Conservation (phyloP, 1,140 invertebrate genomes). For the Plectrocnemia conspersa region DNA sequence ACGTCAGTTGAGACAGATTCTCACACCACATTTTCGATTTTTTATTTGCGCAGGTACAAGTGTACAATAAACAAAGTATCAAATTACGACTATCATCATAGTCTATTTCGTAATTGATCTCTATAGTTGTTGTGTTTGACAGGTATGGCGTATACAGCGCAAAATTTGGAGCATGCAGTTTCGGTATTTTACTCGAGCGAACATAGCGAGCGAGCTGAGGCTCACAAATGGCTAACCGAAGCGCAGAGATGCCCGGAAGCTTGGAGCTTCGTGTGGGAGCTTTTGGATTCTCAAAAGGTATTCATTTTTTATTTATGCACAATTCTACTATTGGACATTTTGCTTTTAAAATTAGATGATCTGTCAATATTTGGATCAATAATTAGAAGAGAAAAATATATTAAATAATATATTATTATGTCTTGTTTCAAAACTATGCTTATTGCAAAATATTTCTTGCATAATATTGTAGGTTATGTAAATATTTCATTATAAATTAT, state of each 20-base stretch:
- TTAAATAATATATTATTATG: constrained; percentile 3
- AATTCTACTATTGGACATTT: neutral
- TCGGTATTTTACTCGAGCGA: constrained; percentile 51
- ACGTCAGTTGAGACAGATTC: too few relatives aligned
- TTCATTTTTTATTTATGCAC: constrained; percentile 19
- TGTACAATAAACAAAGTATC: too few relatives aligned
- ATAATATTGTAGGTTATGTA: neutral
- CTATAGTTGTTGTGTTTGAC: too few relatives aligned
- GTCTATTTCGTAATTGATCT: constrained; percentile 2
- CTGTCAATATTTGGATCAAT: neutral
- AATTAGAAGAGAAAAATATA: neutral
- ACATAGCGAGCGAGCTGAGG: constrained; percentile 60
- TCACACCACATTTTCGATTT: too few relatives aligned
- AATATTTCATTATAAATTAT: constrained; percentile 21
- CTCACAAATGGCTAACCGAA: constrained; percentile 76
- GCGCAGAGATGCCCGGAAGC: constrained; percentile 78
- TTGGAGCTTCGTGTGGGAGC: constrained; percentile 85
- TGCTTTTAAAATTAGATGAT: constrained; percentile 4
- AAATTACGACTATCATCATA: constrained; percentile 7
- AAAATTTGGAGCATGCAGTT: constrained; percentile 51
- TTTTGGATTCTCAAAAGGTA: constrained; percentile 74
- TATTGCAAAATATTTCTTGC: neutral
- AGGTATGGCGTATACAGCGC: constrained; percentile 50
- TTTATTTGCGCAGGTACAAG: too few relatives aligned
- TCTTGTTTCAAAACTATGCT: neutral